Base-by-base conservation (phyloP, 2,113 vertebrate genomes). In the Orycteropus afer region DNA sequence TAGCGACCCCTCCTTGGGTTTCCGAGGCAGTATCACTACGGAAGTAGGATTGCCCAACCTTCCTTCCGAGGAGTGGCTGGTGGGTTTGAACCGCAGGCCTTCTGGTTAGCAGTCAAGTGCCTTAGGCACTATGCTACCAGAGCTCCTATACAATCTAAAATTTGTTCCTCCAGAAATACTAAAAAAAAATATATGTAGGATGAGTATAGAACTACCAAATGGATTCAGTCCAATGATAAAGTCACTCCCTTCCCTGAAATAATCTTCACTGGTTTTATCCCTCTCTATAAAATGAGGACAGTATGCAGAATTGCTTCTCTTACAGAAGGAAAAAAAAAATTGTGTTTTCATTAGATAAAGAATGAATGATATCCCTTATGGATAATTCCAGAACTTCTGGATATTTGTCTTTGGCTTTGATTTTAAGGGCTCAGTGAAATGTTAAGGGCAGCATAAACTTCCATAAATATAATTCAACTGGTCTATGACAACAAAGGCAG, bases 381-480 rank as follows among this genome's bases (percentile, higher is more conserved):
- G 90, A 73, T 90, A 40, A 96, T 93, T 98, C 87, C 94, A 20
- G 29, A 57, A 95, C 14, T 93, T 97, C 47, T 4, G 81, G 67
- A 86, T 8, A 63, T 67, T 97, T 74, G 84, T 51, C 63, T 53
- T 74, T 18, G 23, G 20, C 61, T 69, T 74, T 94, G 79, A 86
- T 94, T 95, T 95, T 90, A 84, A 87, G 86, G 69, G 91, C 71
- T 76, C 90, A 97, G 0, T 63, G 57, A 93, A 94, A 93, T 76
- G 55, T 83, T 90, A 57, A 90, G 87, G 94, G 95, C 89, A 95
- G 57, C 71, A 59, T 0, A 13, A 96, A 84, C 57, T 94, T 96
- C 93, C 94, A 96, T 97, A 97, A 96, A 95, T 90, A 96, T 94
- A 97, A 98, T 98, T 98, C 69, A 97, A 97, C 95, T 90, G 96